Evolutionary conservation across 2,888 invertebrate genomes (phyloP), one percentile per base, ranked within the genome.

Genomic region (Polydesmus complanatus): DNA sequence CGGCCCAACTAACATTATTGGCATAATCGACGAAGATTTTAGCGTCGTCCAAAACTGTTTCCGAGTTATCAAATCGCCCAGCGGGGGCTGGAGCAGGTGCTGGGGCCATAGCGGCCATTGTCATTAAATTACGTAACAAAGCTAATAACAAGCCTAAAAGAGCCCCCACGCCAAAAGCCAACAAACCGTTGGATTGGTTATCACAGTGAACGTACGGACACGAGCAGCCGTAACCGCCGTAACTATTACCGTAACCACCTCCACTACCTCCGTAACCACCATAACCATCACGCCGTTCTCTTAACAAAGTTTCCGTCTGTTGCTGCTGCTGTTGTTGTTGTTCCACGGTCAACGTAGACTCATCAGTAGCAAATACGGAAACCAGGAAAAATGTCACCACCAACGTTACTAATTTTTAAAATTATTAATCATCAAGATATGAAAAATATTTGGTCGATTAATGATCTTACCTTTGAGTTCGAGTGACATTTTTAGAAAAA

Each of bases 131-230:
- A 18, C 56, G 25, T 21, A 61, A 25, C 57, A 61, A 51, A n/a
- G 61, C 26, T 27, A 61, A 23, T 3, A 61, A 52, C 8, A 61
- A 52, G 2, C 61, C 61, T 22, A 61, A 25, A 18, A 61, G 61
- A 14, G 61, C 56, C 21, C 61, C 61, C 18, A 57, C 57, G n/a
- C 61, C 61, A n/a, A 61, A 61, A 8, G 56, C 56, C 21, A 61
- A 26, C 23, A 61, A 19, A 27, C 57, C 57, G 37, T 61, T 50
- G 11, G 50, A 37, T 5, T 56, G 58, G 37, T 57, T 52, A 25
- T 61, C 57, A 49, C 61, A 61, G n/a, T 48, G 51, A 3, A 37
- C 52, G 27, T 56, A 57, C 3, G 61, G 61, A 23, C 61, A 61
- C 0, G 61, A 61, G 21, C 61, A 61, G 1, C 61, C 61, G 52